Conservation (phyloP, 2,888 invertebrate genomes). For the Sialis fuliginosa region DNA sequence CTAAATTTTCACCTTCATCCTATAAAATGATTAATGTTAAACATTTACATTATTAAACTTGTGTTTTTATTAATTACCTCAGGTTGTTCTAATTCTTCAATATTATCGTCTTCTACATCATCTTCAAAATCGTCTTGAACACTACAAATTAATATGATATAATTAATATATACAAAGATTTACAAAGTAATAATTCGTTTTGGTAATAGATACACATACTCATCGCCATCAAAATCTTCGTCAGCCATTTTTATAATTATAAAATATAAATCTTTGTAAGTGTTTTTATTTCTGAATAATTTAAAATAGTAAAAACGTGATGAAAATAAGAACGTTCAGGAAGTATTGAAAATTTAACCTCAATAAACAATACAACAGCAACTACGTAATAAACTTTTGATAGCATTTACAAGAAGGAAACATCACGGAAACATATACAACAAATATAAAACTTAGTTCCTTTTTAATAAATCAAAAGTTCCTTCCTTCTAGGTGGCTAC, state of each 20-base stretch:
- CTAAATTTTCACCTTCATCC: conserved; percentile 72
- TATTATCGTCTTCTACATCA: conserved; percentile 76
- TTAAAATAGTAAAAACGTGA: too few species aligned
- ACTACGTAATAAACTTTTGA: too few species aligned
- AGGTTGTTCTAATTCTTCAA: conserved; percentile 71
- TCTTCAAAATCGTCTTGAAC: conserved; percentile 74
- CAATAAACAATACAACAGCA: too few species aligned
- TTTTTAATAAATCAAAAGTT: too few species aligned
- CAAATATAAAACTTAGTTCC: too few species aligned
- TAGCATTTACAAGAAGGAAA: too few species aligned
- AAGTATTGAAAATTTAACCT: too few species aligned
- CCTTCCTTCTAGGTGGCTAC: too few species aligned
- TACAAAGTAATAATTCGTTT: background rate
- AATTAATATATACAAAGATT: conserved; percentile 1
- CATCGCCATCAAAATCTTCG: conserved; percentile 71
- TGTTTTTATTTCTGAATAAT: too few species aligned
- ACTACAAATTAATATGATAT: conserved; percentile 22
- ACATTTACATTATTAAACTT: conserved; percentile 52
- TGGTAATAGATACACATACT: conserved; percentile 30
- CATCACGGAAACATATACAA: too few species aligned
- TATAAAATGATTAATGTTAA: conserved; percentile 10
- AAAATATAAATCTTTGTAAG: too few species aligned
- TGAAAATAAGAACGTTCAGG: too few species aligned
- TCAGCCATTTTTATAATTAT: conserved; percentile 48
- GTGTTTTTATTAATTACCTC: conserved; percentile 33